Conservation (phyloP, 1,140 invertebrate species). For the Sesamia nonagrioides region DNA sequence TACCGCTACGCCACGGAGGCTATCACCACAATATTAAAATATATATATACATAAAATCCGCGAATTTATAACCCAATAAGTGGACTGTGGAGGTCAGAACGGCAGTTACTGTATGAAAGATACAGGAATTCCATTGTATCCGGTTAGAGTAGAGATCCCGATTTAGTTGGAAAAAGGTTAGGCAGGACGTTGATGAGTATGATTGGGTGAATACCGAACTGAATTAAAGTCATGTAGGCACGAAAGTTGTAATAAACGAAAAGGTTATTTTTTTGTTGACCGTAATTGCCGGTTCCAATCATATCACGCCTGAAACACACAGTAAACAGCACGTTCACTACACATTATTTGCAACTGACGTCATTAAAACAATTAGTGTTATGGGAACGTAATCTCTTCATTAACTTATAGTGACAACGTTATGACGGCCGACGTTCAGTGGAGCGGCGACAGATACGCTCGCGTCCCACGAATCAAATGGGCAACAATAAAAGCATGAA, state of each 20-base stretch:
- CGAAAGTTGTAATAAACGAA: neutral
- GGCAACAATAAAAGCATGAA: constrained; percentile 81
- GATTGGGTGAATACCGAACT: too few relatives aligned
- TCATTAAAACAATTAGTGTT: constrained; percentile 41
- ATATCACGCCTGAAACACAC: constrained; percentile 4
- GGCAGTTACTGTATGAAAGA: too few relatives aligned
- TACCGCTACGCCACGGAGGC: too few relatives aligned
- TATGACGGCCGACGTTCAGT: constrained; percentile 31
- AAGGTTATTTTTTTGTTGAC: neutral
- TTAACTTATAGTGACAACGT: constrained; percentile 45
- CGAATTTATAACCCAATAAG: too few relatives aligned
- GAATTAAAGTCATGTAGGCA: too few relatives aligned
- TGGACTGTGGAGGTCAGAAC: too few relatives aligned
- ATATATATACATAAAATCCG: too few relatives aligned
- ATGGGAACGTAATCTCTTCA: constrained; percentile 30
- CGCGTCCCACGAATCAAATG: constrained; percentile 72
- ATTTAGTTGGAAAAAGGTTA: too few relatives aligned
- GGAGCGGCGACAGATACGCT: constrained; percentile 51
- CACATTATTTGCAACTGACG: neutral
- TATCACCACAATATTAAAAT: too few relatives aligned
- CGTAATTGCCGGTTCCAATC: neutral
- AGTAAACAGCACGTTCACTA: constrained; percentile 1
- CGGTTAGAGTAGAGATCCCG: too few relatives aligned
- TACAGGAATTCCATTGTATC: too few relatives aligned
- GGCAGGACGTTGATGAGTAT: too few relatives aligned